These are phyloP conservation scores for Sialia sialis DNA, from an alignment of 2,113 vertebrate species.

Conservation along the genomic window DNA sequence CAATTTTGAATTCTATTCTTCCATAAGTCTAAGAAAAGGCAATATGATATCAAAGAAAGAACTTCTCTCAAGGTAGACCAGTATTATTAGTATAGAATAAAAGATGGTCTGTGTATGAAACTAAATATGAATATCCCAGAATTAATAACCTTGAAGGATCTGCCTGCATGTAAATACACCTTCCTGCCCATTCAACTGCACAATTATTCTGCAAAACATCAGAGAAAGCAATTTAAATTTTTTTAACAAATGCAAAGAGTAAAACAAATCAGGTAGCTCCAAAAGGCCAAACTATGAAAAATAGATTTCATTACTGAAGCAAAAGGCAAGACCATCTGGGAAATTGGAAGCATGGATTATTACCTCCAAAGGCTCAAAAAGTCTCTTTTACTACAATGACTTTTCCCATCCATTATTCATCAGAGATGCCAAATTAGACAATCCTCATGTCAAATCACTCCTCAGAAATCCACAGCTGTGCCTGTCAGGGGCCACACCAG, in stretches of 20 bases:
- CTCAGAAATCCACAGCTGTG: not conserved
- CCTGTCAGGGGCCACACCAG: not conserved
- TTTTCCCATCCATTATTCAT: not conserved
- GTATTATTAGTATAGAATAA: not conserved
- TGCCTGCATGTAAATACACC: not conserved
- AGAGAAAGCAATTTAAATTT: not conserved
- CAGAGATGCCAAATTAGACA: not conserved
- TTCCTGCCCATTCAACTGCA: not conserved
- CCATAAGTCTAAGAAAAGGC: not conserved
- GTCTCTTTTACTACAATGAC: not conserved
- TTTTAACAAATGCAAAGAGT: not conserved
- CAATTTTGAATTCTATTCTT: not conserved
- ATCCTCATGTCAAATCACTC: not conserved
- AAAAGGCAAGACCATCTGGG: not conserved
- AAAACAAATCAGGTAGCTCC: not conserved
- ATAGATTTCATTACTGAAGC: constrained; percentile 20
- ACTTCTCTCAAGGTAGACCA: not conserved
- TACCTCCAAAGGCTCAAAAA: not conserved
- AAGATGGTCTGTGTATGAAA: not conserved
- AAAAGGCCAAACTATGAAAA: constrained; percentile 39
- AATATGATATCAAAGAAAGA: not conserved
- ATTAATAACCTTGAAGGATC: not conserved
- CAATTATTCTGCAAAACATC: not conserved
- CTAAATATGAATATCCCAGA: not conserved
- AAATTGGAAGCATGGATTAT: constrained; percentile 33